A percentile compares a stretch with the other conserved stretches of the same genome.
Evolutionary conservation across 2,797 vertebrate species (phyloP).

Genomic region (Okamejei kenojei): DNA sequence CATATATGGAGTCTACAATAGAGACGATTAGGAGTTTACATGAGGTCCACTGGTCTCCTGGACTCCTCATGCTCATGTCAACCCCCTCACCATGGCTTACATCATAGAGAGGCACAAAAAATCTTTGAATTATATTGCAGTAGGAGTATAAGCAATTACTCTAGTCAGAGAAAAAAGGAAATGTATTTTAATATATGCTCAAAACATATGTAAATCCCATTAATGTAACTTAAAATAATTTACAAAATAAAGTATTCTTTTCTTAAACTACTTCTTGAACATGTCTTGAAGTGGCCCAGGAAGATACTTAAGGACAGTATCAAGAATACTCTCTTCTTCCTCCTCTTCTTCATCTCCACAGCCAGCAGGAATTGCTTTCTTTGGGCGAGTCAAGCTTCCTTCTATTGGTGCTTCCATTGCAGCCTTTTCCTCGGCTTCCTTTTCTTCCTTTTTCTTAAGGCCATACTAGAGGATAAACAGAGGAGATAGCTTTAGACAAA

Average conservation of each 20-base stretch:
- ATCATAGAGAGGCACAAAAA: conserved; percentile 40
- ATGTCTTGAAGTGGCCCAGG: conserved; percentile 96
- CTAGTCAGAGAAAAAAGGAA: conserved; percentile 24
- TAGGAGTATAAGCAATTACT: conserved; percentile 26
- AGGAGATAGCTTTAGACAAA: not conserved
- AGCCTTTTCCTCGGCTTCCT: conserved; percentile 93
- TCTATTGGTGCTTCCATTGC: conserved; percentile 95
- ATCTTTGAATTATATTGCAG: conserved; percentile 36
- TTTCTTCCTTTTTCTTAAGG: conserved; percentile 98
- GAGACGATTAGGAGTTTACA: conserved; percentile 33
- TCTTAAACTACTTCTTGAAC: conserved; percentile 87
- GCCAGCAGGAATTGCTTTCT: conserved; percentile 90
- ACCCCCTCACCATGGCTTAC: conserved; percentile 37
- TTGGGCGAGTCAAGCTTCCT: conserved; percentile 89
- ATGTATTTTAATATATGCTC: conserved; percentile 28
- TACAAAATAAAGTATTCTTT: conserved; percentile 39
- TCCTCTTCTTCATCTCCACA: conserved; percentile 92
- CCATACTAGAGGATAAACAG: conserved; percentile 67
- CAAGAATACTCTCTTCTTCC: conserved; percentile 95
- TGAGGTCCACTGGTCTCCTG: not conserved
- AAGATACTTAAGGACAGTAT: conserved; percentile 97
- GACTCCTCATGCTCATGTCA: conserved; percentile 29
- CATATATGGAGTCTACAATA: conserved; percentile 9
- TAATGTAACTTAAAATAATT: conserved; percentile 37
- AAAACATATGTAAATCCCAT: conserved; percentile 36